Conservation (phyloP, 2,113 vertebrate species). For the Prionailurus bengalensis region DNA sequence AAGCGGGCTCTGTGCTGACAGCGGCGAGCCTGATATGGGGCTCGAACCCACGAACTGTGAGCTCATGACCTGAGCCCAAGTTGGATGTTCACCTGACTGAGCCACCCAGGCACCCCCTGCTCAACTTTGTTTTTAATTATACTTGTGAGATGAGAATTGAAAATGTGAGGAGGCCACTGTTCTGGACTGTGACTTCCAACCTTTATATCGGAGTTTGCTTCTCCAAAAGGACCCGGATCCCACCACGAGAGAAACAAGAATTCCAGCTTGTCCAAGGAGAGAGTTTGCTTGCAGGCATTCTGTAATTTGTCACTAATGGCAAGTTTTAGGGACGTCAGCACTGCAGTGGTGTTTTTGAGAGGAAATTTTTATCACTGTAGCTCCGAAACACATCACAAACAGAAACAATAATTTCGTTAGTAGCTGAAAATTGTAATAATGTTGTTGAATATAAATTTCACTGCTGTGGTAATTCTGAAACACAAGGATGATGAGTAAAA, state of each 20-base stretch:
- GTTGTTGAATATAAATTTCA: slow-evolving; percentile 82
- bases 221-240: not conserved
- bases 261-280: not conserved
- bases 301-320: slow-evolving; percentile 76
- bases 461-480: slow-evolving; percentile 76
- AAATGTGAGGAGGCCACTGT: not conserved
- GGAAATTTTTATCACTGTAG: slow-evolving; percentile 78
- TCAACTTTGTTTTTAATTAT: slow-evolving; percentile 13
- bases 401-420: slow-evolving; percentile 85
- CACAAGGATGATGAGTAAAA: slow-evolving; percentile 75
- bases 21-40: too few species aligned
- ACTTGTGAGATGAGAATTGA: not conserved
- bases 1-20: too few species aligned
- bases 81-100: too few species aligned
- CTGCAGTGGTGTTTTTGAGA: slow-evolving; percentile 76
- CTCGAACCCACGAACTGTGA: too few species aligned
- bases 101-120: too few species aligned
- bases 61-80: too few species aligned
- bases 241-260: not conserved
- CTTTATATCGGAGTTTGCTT: slow-evolving; percentile 8
- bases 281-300: slow-evolving; percentile 49
- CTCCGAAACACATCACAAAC: slow-evolving; percentile 79
- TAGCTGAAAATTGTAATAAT: slow-evolving; percentile 78
- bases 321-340: slow-evolving; percentile 75
- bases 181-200: not conserved